phyloP scores from a whole-genome alignment of 2,113 vertebrate genomes.

The Dascyllus trimaculatus region DNA sequence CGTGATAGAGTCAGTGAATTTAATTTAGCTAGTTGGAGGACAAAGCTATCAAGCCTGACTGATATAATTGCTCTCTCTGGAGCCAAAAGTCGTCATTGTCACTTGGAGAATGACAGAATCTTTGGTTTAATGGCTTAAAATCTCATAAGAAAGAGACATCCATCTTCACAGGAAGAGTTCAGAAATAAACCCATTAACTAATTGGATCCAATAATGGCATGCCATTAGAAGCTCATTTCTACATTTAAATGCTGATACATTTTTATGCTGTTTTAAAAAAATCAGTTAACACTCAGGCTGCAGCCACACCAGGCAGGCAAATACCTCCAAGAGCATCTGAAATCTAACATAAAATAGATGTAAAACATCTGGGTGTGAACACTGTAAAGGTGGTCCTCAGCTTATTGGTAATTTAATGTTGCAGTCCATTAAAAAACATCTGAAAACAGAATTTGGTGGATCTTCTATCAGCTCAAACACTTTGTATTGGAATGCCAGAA shows the following conservation, averaged over 20 bases:
- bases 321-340: constrained; percentile 14
- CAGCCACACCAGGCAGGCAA: constrained; percentile 32
- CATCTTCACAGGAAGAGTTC: constrained; percentile 67
- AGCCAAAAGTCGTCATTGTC: constrained; percentile 78
- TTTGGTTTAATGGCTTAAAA: constrained; percentile 77
- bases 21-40: constrained; percentile 76
- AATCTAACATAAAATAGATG: constrained; percentile 2
- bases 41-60: constrained; percentile 75
- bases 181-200: constrained; percentile 82
- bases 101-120: constrained; percentile 72
- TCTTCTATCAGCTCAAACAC: neutral
- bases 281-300: constrained; percentile 33
- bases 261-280: constrained; percentile 59
- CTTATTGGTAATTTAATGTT: neutral
- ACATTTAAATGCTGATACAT: constrained; percentile 69
- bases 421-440: constrained; percentile 10
- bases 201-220: constrained; percentile 78
- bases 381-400: neutral
- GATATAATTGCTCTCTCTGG: constrained; percentile 77
- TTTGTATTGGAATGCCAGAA: constrained; percentile 16
- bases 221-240: constrained; percentile 68
- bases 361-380: neutral
- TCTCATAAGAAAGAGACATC: constrained; percentile 74
- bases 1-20: constrained; percentile 63
- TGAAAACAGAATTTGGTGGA: constrained; percentile 4